phyloP scores from a whole-genome alignment of 2,888 invertebrate genomes.

The Lydus trimaculatus region DNA sequence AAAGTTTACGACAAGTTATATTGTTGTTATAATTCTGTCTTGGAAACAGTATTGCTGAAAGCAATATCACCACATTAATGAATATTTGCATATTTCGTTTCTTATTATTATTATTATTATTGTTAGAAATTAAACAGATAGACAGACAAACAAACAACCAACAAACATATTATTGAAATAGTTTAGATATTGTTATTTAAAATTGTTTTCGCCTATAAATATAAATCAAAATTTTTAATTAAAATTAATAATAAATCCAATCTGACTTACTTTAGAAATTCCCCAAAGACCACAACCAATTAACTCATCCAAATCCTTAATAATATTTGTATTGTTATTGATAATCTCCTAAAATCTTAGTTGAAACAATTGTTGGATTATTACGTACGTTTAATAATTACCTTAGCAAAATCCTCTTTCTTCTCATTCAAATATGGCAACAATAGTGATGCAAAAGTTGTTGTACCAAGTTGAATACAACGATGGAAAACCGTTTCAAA shows the following conservation, averaged over 20 bases:
- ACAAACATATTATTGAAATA: too few relatives aligned
- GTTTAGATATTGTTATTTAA: neutral
- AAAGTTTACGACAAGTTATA: conserved; percentile 39
- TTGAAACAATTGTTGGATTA: neutral
- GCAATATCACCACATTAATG: conserved; percentile 25
- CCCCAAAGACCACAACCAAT: neutral
- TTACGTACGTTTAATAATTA: conserved; percentile 20
- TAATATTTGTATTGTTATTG: neutral
- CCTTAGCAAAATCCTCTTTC: conserved; percentile 25
- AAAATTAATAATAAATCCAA: neutral
- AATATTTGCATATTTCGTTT: conserved; percentile 22
- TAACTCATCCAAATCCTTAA: neutral
- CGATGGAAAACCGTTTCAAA: conserved; percentile 44
- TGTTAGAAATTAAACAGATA: neutral
- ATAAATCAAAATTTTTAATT: neutral
- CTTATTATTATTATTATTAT: neutral
- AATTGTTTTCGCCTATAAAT: neutral
- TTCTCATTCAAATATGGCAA: conserved; percentile 45
- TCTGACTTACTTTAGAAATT: neutral
- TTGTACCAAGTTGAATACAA: conserved; percentile 40
- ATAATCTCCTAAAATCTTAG: neutral
- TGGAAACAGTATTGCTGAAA: conserved; percentile 28
- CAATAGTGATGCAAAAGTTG: conserved; percentile 45
- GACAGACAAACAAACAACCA: neutral
- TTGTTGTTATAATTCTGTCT: conserved; percentile 34